Conservation (phyloP, 2,888 invertebrate species). For the Chrysodeixis includens region DNA sequence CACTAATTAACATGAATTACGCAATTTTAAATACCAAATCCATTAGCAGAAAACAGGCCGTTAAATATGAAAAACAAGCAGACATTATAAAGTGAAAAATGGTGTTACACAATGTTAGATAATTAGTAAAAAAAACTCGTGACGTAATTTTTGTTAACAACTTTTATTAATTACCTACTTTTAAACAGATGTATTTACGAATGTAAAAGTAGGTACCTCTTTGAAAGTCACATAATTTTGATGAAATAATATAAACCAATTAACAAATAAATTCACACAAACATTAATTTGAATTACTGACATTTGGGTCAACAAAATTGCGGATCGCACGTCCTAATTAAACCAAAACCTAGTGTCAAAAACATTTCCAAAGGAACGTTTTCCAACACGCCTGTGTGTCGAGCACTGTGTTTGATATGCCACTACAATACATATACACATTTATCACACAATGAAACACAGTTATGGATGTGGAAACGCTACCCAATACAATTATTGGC, state of each 20-base stretch:
- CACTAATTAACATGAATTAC: conserved; percentile 9
- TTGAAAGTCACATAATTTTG: too few species aligned
- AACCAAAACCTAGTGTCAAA: background rate
- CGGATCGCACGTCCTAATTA: background rate
- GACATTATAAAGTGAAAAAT: background rate
- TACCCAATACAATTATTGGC: conserved; percentile 69
- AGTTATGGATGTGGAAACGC: conserved; percentile 63
- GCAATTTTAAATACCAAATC: conserved; percentile 9
- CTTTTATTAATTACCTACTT: background rate
- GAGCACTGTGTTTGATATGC: conserved; percentile 55
- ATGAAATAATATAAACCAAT: too few species aligned
- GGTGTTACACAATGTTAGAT: background rate
- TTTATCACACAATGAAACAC: conserved; percentile 67
- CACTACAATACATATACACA: conserved; percentile 58
- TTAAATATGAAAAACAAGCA: conserved; percentile 9
- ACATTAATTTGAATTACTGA: background rate
- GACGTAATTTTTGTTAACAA: background rate
- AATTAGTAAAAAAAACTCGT: background rate
- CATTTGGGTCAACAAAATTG: background rate
- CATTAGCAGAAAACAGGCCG: conserved; percentile 7
- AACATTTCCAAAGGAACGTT: background rate
- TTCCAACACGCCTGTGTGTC: conserved; percentile 32
- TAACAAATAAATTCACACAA: too few species aligned
- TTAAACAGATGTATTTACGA: too few species aligned
- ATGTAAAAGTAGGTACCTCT: too few species aligned